Percentiles rank a stretch among this genome's conserved stretches.
Conservation (phyloP, 2,113 vertebrate species). For the Trematocara stigmaticum region DNA sequence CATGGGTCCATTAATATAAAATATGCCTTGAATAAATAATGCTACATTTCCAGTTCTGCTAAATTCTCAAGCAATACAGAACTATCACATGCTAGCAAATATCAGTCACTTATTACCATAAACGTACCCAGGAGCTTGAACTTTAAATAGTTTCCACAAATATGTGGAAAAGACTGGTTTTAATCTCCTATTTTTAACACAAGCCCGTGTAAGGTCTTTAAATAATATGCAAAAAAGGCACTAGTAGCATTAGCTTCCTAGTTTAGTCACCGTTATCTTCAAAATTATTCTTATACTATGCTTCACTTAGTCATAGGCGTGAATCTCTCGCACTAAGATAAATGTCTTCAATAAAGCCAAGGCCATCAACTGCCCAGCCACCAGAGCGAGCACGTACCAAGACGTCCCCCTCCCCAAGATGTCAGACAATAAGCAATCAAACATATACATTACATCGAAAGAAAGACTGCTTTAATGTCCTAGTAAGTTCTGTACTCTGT, state of each 20-base stretch:
- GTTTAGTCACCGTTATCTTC: not conserved
- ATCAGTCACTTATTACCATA: not conserved
- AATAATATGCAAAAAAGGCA: not conserved
- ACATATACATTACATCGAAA: not conserved
- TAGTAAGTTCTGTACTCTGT: not conserved
- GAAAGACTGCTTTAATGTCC: not conserved
- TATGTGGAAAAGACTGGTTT: not conserved
- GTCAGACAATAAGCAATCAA: not conserved
- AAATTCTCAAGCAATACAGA: not conserved
- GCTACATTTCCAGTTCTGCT: not conserved
- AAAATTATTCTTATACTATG: not conserved
- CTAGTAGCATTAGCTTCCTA: not conserved
- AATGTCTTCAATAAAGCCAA: not conserved
- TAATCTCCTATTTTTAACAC: not conserved
- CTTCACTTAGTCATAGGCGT: not conserved
- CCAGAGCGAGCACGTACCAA: fast-evolving
- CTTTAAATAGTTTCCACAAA: not conserved
- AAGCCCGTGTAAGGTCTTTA: not conserved
- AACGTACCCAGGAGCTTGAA: fast-evolving
- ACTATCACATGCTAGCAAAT: not conserved
- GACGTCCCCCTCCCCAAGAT: not conserved
- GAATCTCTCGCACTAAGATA: not conserved
- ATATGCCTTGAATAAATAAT: not conserved
- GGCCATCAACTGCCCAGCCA: not conserved
- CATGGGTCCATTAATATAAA: not conserved